Conservation (phyloP, 2,888 invertebrate species). For the Stenurella melanura region DNA sequence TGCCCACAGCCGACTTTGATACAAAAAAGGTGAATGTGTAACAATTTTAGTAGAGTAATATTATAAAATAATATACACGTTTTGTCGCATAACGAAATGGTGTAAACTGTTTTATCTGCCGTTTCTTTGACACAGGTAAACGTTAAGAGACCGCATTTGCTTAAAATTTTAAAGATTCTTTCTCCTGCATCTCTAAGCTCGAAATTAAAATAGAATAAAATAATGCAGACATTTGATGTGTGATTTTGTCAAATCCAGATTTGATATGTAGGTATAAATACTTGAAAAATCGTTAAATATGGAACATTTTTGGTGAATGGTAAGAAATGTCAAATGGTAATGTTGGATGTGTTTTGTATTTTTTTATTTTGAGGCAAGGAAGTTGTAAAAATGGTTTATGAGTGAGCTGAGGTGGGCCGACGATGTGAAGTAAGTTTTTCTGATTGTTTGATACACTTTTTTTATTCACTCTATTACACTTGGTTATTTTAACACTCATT, state of each 20-base stretch:
- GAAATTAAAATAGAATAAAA: neutral
- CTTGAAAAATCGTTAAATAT: slow-evolving; percentile 2
- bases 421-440: slow-evolving; percentile 41
- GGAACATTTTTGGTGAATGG: slow-evolving; percentile 34
- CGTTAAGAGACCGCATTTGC: slow-evolving; percentile 3
- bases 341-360: slow-evolving; percentile 41
- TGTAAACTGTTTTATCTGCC: no score
- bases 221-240: slow-evolving; percentile 14
- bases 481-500: slow-evolving; percentile 30
- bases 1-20: no score
- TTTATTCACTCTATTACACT: slow-evolving; percentile 27
- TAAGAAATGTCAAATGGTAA: slow-evolving; percentile 39
- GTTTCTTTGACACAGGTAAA: neutral
- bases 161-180: slow-evolving; percentile 9
- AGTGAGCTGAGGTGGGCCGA: slow-evolving; percentile 39
- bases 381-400: slow-evolving; percentile 43
- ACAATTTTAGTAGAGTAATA: no score
- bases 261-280: slow-evolving; percentile 18
- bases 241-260: slow-evolving; percentile 12
- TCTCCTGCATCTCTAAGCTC: neutral
- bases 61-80: no score
- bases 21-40: no score
- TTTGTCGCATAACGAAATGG: no score
- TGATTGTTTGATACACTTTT: slow-evolving; percentile 40
- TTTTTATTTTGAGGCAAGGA: slow-evolving; percentile 42